A percentile compares a stretch with the other conserved stretches of the same genome.
Evolutionary conservation across 2,888 invertebrate species (phyloP).

Genomic region (Morpho helenor): DNA sequence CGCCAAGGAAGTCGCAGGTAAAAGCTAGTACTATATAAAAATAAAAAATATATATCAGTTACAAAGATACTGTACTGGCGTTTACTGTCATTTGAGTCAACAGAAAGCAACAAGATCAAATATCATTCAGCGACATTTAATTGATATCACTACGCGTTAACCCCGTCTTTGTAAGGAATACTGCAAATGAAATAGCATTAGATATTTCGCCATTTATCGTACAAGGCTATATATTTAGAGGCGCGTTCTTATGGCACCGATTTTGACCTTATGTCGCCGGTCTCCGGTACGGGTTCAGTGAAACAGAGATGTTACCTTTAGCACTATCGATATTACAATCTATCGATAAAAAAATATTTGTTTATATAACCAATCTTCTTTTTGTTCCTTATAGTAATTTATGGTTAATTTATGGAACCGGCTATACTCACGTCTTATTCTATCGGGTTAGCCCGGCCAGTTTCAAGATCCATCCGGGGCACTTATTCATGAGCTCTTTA

Average conservation of each 20-base stretch:
- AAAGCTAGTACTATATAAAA: too few species aligned
- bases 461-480: too few species aligned
- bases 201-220: constrained; percentile 56
- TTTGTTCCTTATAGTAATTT: neutral
- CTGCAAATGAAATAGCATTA: constrained; percentile 67
- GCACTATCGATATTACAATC: constrained; percentile 20
- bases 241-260: constrained; percentile 59
- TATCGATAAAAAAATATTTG: too few species aligned
- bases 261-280: constrained; percentile 74
- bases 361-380: too few species aligned
- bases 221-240: constrained; percentile 70
- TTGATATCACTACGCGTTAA: constrained; percentile 18
- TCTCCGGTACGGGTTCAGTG: constrained; percentile 63
- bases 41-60: neutral
- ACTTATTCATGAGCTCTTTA: too few species aligned
- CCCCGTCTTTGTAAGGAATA: constrained; percentile 30
- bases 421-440: too few species aligned
- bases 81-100: neutral
- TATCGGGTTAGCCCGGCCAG: too few species aligned
- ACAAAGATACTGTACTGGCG: neutral
- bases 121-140: constrained; percentile 19
- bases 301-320: constrained; percentile 36
- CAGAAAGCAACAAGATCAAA: constrained; percentile 10
- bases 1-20: too few species aligned
- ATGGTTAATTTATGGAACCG: neutral